Evolutionary conservation across 2,113 vertebrate species (phyloP).

Genomic region (Lophotis ruficrista): DNA sequence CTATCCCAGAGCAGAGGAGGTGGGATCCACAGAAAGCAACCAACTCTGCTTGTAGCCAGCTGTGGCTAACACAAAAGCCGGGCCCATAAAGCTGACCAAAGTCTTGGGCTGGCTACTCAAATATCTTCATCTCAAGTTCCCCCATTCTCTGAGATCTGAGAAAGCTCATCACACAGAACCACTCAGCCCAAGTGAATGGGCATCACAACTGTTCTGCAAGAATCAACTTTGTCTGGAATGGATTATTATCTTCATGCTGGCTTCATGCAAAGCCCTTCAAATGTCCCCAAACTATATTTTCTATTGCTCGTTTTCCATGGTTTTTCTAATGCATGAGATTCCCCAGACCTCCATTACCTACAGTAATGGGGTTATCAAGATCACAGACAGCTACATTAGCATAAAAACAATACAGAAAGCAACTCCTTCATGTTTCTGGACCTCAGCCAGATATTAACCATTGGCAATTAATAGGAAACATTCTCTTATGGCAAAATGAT

Average conservation of each 20-base stretch:
- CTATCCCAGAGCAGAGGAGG: not conserved
- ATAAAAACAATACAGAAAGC: not conserved
- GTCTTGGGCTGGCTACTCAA: not conserved
- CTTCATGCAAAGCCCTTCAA: not conserved
- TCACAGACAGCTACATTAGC: not conserved
- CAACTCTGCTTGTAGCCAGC: not conserved
- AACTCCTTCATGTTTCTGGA: not conserved
- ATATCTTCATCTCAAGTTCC: not conserved
- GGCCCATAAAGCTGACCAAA: not conserved
- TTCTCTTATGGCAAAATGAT: not conserved
- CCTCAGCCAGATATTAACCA: not conserved
- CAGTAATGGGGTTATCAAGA: not conserved
- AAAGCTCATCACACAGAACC: not conserved
- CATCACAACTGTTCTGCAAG: not conserved
- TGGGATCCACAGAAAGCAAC: not conserved
- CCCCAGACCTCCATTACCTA: not conserved
- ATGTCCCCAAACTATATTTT: not conserved
- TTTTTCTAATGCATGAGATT: not conserved
- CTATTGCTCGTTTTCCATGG: not conserved
- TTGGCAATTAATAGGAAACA: not conserved
- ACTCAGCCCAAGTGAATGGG: not conserved
- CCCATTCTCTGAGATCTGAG: not conserved
- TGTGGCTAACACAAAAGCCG: not conserved
- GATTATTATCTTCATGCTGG: not conserved
- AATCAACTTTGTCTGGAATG: not conserved